Evolutionary conservation across 2,888 invertebrate genomes (phyloP), one percentile per base, ranked within the genome.

Genomic region (Malthinus seriepunctatus): DNA sequence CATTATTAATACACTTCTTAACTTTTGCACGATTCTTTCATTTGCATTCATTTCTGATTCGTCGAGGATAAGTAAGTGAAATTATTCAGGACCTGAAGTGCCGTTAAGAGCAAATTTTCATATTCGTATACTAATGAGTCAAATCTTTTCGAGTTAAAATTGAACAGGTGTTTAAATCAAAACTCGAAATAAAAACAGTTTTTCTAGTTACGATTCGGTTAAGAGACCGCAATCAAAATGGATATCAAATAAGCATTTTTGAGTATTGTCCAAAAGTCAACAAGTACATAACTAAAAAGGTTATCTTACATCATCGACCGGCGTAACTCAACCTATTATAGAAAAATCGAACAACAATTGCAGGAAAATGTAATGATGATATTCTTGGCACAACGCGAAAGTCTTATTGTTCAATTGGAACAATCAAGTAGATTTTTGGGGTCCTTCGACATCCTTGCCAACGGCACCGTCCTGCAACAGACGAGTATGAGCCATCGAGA

Each of bases 401-500:
- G 54, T 62, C 57, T 61, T 63, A 62, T 63, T 62, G 65, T 63
- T 47, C 62, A 57, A 65, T 63, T 65, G 60, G 48, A 63, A 61
- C 63, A 67, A 67, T 67, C 66, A 63, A 60, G 34, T 45, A 12
- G 49, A 61, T 56, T 59, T 23, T 61, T 56, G 49, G 52, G 53
- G 42, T 42, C 52, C 54, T 58, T 51, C 44, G 56, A 52, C 42
- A 56, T 51, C 51, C 51, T 53, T 57, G 62, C 54, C 55, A 52
- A 44, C 47, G 50, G 48, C 55, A 47, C 53, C 50, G 78, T 90
- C 65, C 83, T 88, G 57, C 85, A 91, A 35, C 91, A 91, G 77
- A 91, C 90, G 88, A 89, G 72, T 83, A 84, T 74, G 79, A 76
- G 78, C 74, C 76, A 66, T 79, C 79, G 70, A 81, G 81, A 66